Conservation (phyloP, 2,113 vertebrate species). For the Otis tarda region DNA sequence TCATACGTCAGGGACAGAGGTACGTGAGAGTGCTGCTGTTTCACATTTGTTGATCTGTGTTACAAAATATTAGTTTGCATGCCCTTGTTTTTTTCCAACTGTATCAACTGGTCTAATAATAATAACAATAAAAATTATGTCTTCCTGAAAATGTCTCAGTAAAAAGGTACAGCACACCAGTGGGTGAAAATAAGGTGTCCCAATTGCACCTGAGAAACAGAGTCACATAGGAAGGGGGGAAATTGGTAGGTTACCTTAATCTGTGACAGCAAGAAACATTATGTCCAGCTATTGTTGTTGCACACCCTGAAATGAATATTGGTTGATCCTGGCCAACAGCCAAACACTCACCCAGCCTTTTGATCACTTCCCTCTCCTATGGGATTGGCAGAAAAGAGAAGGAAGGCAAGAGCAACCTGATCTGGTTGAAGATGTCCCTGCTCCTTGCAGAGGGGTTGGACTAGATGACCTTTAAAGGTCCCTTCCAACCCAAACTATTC, state of each 20-base stretch:
- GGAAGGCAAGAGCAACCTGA: not conserved
- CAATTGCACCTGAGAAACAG: not conserved
- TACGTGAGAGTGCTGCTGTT: accelerated
- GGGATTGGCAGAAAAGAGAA: not conserved
- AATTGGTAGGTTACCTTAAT: not conserved
- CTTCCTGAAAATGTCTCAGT: not conserved
- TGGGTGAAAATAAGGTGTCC: not conserved
- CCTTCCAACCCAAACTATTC: too few species aligned
- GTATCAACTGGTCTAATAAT: not conserved
- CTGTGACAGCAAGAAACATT: not conserved
- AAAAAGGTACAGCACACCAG: not conserved
- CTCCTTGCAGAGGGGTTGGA: too few species aligned
- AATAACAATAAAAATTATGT: not conserved
- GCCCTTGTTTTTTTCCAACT: not conserved
- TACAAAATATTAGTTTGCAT: not conserved
- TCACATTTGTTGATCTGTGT: not conserved
- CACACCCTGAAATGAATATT: not conserved
- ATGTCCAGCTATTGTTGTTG: not conserved
- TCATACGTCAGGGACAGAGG: accelerated
- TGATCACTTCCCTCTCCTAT: not conserved
- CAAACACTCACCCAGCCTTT: not conserved
- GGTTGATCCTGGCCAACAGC: not conserved
- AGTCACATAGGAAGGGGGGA: not conserved
- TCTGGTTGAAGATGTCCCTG: too few species aligned
- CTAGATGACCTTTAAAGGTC: too few species aligned